phyloP scores from a whole-genome alignment of 2,888 invertebrate genomes.

The Lycophotia porphyrea region DNA sequence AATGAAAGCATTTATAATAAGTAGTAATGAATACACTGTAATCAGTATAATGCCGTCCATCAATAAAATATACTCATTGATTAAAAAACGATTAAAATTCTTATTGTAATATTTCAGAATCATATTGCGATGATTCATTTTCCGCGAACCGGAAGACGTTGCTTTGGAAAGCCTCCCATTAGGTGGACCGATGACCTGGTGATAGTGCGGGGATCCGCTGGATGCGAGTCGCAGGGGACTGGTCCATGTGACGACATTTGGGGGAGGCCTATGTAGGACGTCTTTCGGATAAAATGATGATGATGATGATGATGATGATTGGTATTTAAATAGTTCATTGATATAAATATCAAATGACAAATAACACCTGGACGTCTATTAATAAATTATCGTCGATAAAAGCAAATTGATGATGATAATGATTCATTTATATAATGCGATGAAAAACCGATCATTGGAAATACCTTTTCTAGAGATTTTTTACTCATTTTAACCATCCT shows the following conservation, averaged over 20 bases:
- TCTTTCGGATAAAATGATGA: no score
- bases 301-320: no score
- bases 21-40: constrained; percentile 17
- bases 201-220: no score
- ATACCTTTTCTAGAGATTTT: neutral
- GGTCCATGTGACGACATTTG: no score
- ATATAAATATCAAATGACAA: neutral
- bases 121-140: no score
- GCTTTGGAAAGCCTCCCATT: no score
- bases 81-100: constrained; percentile 6
- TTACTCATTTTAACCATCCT: neutral
- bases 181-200: no score
- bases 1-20: constrained; percentile 10
- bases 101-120: neutral
- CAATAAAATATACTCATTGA: neutral
- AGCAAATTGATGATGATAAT: neutral
- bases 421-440: neutral
- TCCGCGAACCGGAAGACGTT: no score
- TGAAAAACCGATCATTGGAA: neutral
- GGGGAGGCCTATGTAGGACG: no score
- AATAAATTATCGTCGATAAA: neutral
- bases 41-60: constrained; percentile 22
- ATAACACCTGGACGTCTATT: neutral
- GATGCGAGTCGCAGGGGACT: no score
- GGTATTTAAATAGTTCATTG: constrained; percentile 12